A percentile compares a stretch with the other conserved stretches of the same genome.
Conservation (phyloP, 2,888 invertebrate genomes). For the Campoplex capitator region DNA sequence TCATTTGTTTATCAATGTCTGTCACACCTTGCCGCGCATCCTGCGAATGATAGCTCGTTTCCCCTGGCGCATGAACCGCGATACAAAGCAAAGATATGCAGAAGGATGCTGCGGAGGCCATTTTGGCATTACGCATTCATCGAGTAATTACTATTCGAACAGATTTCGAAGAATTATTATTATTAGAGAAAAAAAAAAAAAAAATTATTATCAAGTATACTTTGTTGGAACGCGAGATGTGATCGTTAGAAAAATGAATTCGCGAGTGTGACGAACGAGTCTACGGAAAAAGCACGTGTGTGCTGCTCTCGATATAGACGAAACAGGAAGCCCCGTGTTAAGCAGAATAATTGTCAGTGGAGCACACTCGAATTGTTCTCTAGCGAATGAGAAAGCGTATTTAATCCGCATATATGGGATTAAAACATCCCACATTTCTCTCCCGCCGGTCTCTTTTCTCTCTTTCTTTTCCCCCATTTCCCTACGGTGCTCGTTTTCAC, state of each 20-base stretch:
- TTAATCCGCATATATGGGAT: conserved; percentile 47
- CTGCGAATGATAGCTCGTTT: conserved; percentile 61
- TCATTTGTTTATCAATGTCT: conserved; percentile 22
- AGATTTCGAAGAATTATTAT: neutral
- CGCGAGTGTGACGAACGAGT: conserved; percentile 58
- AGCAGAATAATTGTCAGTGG: conserved; percentile 80
- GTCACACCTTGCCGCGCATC: conserved; percentile 60
- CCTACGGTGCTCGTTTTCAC: conserved; percentile 6
- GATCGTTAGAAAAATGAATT: conserved; percentile 36
- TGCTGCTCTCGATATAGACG: conserved; percentile 36
- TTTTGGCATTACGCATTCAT: conserved; percentile 52
- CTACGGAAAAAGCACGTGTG: conserved; percentile 8
- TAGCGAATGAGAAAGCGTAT: conserved; percentile 74
- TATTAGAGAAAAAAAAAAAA: neutral
- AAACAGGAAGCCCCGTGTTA: conserved; percentile 82
- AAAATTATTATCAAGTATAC: neutral
- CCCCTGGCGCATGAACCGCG: conserved; percentile 77
- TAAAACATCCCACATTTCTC: conserved; percentile 32
- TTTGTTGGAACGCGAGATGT: neutral
- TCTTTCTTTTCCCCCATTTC: conserved; percentile 6
- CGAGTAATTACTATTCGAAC: neutral
- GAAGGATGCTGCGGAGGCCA: conserved; percentile 79
- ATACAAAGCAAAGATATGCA: conserved; percentile 82
- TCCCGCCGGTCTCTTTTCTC: neutral
- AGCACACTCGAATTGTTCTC: conserved; percentile 77